A percentile compares a stretch with the other conserved stretches of the same genome.
These are phyloP conservation scores for Pseudococcus longispinus DNA, from an alignment of 2,888 invertebrate species.

Conservation along the genomic window DNA sequence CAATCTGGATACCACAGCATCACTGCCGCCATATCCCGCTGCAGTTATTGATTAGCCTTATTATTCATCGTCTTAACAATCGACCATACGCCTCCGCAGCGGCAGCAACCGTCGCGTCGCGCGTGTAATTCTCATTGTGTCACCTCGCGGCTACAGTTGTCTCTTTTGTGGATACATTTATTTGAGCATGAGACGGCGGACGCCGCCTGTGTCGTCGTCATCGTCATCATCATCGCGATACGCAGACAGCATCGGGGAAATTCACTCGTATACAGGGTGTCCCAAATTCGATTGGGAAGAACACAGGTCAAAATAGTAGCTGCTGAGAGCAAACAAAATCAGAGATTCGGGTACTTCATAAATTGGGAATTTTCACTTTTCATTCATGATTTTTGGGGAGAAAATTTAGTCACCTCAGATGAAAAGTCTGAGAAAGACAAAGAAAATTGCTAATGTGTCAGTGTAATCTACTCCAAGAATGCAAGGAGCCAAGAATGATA, in stretches of 20 bases:
- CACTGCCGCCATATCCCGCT: slow-evolving; percentile 51
- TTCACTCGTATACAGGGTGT: background rate
- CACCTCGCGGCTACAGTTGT: slow-evolving; percentile 34
- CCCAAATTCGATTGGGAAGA: too few species aligned
- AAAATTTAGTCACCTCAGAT: too few species aligned
- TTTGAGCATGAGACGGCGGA: background rate
- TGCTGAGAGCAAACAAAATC: too few species aligned
- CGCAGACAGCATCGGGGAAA: background rate
- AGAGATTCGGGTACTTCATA: too few species aligned
- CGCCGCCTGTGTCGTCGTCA: background rate
- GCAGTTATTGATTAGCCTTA: slow-evolving; percentile 54
- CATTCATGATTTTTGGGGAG: too few species aligned
- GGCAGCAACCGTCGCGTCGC: background rate
- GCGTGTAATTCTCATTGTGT: slow-evolving; percentile 26
- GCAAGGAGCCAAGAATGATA: too few species aligned
- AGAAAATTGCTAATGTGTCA: too few species aligned
- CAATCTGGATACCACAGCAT: slow-evolving; percentile 9
- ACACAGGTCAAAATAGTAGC: too few species aligned
- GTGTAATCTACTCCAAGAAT: too few species aligned
- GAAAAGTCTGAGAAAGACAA: too few species aligned
- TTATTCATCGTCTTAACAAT: slow-evolving; percentile 53
- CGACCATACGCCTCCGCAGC: background rate
- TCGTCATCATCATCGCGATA: background rate
- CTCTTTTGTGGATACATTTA: background rate
- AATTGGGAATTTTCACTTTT: too few species aligned